A percentile compares a stretch with the other conserved stretches of the same genome.
Evolutionary conservation across 1,140 invertebrate genomes (phyloP).

Genomic region (Idris sp.): DNA sequence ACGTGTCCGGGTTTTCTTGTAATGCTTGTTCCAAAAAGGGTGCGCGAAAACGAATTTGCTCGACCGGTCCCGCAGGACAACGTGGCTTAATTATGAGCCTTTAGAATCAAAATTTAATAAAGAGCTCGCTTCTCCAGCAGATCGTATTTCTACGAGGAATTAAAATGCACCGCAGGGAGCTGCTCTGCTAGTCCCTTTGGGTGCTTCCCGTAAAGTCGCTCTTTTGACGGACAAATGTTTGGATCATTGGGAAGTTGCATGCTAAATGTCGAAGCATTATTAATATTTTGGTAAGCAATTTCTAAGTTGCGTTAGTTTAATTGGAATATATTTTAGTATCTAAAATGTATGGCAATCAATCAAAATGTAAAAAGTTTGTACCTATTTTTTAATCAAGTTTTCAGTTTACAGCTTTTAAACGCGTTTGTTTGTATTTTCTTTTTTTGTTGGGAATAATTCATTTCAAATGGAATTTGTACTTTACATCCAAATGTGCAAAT

Average conservation of each 20-base stretch:
- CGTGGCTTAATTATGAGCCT: conserved; percentile 57
- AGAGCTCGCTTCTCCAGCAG: conserved; percentile 29
- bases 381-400: too few species aligned
- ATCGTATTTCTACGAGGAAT: conserved; percentile 52
- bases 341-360: too few species aligned
- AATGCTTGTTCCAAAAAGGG: conserved; percentile 42
- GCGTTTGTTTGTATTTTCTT: too few species aligned
- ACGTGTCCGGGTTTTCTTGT: too few species aligned
- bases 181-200: conserved; percentile 46
- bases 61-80: conserved; percentile 44
- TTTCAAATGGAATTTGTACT: too few species aligned
- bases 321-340: conserved; percentile 13
- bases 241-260: conserved; percentile 22
- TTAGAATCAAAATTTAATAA: conserved; percentile 66
- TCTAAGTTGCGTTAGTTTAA: conserved; percentile 20
- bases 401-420: too few species aligned
- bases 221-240: conserved; percentile 11
- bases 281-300: conserved; percentile 37
- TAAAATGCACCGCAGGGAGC: conserved; percentile 58
- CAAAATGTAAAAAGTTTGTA: too few species aligned
- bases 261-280: conserved; percentile 32
- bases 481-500: too few species aligned
- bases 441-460: too few species aligned
- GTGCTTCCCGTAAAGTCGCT: conserved; percentile 21
- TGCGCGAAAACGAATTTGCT: conserved; percentile 48